phyloP scores from a whole-genome alignment of 2,113 vertebrate species.

The Vulpes vulpes region DNA sequence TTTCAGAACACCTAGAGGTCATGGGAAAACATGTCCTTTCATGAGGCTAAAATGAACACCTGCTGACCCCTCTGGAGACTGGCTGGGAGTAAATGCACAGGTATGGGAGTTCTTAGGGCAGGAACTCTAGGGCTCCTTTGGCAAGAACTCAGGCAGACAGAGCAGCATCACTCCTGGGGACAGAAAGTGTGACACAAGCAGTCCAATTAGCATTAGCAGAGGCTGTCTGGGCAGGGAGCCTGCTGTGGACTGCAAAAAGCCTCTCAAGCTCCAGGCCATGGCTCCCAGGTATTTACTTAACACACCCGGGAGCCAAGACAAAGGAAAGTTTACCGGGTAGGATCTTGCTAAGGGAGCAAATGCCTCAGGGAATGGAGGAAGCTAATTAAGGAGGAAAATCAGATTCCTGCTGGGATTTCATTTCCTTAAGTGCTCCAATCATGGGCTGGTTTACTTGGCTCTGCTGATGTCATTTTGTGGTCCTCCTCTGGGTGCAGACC shows the following conservation, averaged over 20 bases:
- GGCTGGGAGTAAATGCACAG: background rate
- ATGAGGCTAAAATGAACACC: slow-evolving; percentile 2
- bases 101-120: background rate
- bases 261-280: slow-evolving; percentile 36
- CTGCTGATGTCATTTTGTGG: slow-evolving; percentile 75
- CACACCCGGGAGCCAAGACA: slow-evolving; percentile 71
- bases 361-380: slow-evolving; percentile 66
- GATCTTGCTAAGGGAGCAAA: slow-evolving; percentile 36
- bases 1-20: slow-evolving; percentile 34
- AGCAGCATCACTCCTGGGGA: background rate
- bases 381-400: slow-evolving; percentile 78
- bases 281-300: slow-evolving; percentile 80
- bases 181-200: background rate
- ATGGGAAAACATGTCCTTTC: background rate
- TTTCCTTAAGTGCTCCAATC: slow-evolving; percentile 77
- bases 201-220: background rate
- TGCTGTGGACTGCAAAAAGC: background rate
- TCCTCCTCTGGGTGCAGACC: slow-evolving; percentile 21
- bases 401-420: slow-evolving; percentile 83
- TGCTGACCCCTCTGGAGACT: background rate
- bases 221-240: background rate
- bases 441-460: slow-evolving; percentile 45
- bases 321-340: slow-evolving; percentile 72
- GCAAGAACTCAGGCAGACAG: background rate
- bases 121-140: background rate